These are phyloP conservation scores for Drosophila longiperda DNA, from an alignment of 2,888 invertebrate genomes.

Conservation along the genomic window DNA sequence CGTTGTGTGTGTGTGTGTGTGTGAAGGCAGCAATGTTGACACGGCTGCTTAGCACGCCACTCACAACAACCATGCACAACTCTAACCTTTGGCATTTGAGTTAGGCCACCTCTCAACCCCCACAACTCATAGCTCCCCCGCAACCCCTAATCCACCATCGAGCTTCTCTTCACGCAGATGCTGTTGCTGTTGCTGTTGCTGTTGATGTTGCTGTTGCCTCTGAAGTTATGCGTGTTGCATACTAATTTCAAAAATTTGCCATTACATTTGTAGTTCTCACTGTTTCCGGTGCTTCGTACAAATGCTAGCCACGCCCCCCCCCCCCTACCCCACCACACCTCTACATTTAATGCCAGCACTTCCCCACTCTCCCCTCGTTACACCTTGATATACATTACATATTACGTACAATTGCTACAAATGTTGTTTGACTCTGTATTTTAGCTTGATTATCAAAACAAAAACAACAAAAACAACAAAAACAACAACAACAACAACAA, in stretches of 20 bases:
- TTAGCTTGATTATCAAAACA: constrained; percentile 64
- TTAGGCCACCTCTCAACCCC: background rate
- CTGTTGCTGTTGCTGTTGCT: constrained; percentile 16
- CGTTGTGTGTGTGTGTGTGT: constrained; percentile 5
- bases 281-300: constrained; percentile 14
- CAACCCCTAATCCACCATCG: background rate
- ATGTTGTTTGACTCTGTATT: constrained; percentile 53
- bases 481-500: too few species aligned
- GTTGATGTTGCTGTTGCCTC: constrained; percentile 22
- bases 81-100: constrained; percentile 22
- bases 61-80: constrained; percentile 5
- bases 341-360: constrained; percentile 2
- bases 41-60: constrained; percentile 51
- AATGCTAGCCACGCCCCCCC: background rate
- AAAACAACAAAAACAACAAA: background rate
- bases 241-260: constrained; percentile 79
- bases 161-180: constrained; percentile 9
- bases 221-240: constrained; percentile 74
- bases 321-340: too few species aligned
- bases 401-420: constrained; percentile 58
- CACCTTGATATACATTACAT: background rate
- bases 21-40: constrained; percentile 42
- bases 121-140: background rate
- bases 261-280: constrained; percentile 77
- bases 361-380: background rate